A percentile compares a stretch with the other conserved stretches of the same genome.
Conservation (phyloP, 35 echinoderm and acorn worm genomes). For the Ophiothrix spiculata region DNA sequence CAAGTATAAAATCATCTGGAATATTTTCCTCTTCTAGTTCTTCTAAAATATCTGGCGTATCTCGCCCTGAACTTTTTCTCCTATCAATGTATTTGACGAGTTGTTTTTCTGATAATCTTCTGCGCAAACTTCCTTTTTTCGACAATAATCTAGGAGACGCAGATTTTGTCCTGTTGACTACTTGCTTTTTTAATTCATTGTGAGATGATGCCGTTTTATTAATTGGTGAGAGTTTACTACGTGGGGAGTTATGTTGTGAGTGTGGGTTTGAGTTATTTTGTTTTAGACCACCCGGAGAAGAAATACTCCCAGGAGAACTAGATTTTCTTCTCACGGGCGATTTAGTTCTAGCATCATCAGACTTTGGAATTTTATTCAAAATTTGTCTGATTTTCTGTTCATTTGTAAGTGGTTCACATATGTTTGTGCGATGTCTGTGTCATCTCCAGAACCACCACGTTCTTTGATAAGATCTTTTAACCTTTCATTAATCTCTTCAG, state of each 20-base stretch:
- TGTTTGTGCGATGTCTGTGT: too few relatives aligned
- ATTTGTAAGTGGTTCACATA: not conserved
- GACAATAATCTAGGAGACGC: not conserved
- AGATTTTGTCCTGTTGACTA: not conserved
- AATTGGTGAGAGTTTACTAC: too few relatives aligned
- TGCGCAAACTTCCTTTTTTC: not conserved
- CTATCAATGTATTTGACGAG: not conserved
- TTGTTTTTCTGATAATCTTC: conserved; percentile 10
- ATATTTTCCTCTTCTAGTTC: conserved; percentile 8
- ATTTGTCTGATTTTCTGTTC: not conserved
- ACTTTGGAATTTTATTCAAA: not conserved
- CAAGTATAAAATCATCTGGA: conserved; percentile 43
- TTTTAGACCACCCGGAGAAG: too few relatives aligned
- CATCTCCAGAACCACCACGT: too few relatives aligned
- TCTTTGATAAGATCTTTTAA: too few relatives aligned
- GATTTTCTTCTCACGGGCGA: not conserved
- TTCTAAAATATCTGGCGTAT: not conserved
- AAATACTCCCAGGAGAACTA: not conserved
- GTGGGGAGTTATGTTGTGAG: too few relatives aligned
- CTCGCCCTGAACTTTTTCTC: conserved; percentile 10
- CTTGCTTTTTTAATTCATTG: too few relatives aligned
- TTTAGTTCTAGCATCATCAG: not conserved
- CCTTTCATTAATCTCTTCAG: too few relatives aligned
- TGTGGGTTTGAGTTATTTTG: too few relatives aligned
- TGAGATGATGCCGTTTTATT: too few relatives aligned